Base-by-base conservation (phyloP, 92 coral and sea anemone species). In the Actinostola sp. region DNA sequence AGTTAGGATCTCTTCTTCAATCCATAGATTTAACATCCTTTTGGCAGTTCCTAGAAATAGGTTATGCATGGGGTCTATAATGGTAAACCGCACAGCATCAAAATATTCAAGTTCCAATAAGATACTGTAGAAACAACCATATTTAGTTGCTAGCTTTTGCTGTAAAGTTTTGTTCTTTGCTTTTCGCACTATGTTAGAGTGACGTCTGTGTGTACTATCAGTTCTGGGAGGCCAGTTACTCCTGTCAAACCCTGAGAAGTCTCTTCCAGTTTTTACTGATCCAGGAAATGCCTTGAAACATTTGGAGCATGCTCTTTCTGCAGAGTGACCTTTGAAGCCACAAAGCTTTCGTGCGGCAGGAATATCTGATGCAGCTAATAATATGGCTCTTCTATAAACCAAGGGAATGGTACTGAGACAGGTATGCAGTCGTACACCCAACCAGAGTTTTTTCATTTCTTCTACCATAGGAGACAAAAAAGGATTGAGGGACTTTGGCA, bases 311-410 rank as follows among this genome's bases (percentile, higher is more conserved):
- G 55, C 82, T 32, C 75, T 45, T 10, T 44, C 27, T 32, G 76
- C 83, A 11, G 82, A 34, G 33, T 76, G 82, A 38, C 65, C 82
- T 67, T n/a, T n/a, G n/a, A n/a, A n/a, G n/a, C n/a, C n/a, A n/a
- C n/a, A n/a, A n/a, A n/a, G n/a, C n/a, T n/a, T 76, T 30, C 82
- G 52, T 14, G 58, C 65, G 6, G 82, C 75, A 26, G 82, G 82
- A 51, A 66, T 66, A 33, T 76, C 82, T 32, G 82, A 51, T 38
- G 74, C 54, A 3, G 82, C 82, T 38, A 43, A 52, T 10, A 66
- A 24, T 20, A 73, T 42, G 23, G 59, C 74, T 29, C 43, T 73
- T 32, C 59, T n/a, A 52, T n/a, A n/a, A n/a, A n/a, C n/a, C n/a
- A n/a, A n/a, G n/a, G n/a, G n/a, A n/a, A n/a, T n/a, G n/a, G n/a